phyloP scores from a whole-genome alignment of 2,888 invertebrate genomes.

The Ophioninae sp. region DNA sequence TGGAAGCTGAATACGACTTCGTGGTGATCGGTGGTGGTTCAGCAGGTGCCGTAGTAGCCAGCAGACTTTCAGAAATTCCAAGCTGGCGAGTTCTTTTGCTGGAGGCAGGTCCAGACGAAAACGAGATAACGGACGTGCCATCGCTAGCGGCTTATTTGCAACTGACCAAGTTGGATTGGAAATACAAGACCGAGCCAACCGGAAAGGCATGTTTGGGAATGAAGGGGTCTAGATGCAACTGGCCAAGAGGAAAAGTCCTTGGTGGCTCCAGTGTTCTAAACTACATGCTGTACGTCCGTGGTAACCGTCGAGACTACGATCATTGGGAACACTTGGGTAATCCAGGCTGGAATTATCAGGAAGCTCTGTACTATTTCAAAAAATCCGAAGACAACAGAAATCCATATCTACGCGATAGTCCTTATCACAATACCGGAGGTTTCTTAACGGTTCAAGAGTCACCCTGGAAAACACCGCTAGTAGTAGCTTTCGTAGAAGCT shows the following conservation, averaged over 20 bases:
- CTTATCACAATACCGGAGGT: slow-evolving; percentile 88
- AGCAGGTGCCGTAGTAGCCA: slow-evolving; percentile 94
- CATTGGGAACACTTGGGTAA: slow-evolving; percentile 94
- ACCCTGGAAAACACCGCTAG: slow-evolving; percentile 91
- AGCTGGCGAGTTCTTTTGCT: slow-evolving; percentile 90
- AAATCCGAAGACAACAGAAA: slow-evolving; percentile 95
- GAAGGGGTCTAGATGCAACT: slow-evolving; percentile 91
- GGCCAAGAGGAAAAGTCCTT: slow-evolving; percentile 94
- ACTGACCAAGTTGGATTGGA: slow-evolving; percentile 93
- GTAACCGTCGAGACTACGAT: slow-evolving; percentile 92
- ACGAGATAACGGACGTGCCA: slow-evolving; percentile 93
- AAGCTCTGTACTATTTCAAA: slow-evolving; percentile 93
- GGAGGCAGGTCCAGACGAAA: slow-evolving; percentile 94
- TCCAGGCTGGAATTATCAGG: slow-evolving; percentile 93
- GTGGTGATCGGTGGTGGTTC: slow-evolving; percentile 93
- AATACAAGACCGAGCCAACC: slow-evolving; percentile 93
- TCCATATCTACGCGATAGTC: slow-evolving; percentile 88
- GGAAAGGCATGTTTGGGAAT: slow-evolving; percentile 91
- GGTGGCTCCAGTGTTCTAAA: slow-evolving; percentile 94
- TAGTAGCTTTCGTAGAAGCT: slow-evolving; percentile 91
- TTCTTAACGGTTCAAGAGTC: slow-evolving; percentile 91
- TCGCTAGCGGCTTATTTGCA: slow-evolving; percentile 93
- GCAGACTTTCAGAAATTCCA: slow-evolving; percentile 88
- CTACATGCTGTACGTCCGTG: slow-evolving; percentile 95
- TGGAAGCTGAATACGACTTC: slow-evolving; percentile 91